Evolutionary conservation across 2,888 invertebrate species (phyloP), one percentile per base, ranked within the genome.

Genomic region (Cheilosia impressa): DNA sequence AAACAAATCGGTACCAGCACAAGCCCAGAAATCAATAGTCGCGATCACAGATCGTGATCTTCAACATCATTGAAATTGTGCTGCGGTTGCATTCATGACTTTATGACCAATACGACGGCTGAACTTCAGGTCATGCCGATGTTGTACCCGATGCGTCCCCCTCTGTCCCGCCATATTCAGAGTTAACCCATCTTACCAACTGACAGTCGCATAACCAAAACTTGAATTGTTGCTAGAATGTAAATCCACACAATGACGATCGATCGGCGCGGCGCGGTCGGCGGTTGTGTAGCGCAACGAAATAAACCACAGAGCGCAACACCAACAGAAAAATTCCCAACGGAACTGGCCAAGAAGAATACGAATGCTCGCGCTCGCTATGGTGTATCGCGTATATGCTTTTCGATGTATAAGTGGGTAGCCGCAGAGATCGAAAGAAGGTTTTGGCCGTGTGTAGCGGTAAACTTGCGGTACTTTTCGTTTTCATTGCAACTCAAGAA

Each of bases 401-500:
- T 3, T 47, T 27, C 34, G 4, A 13, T 38, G 45, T 57, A 43
- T 65, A 41, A 19, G 38, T 77, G 62, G 38, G 22, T 45, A 77
- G 76, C 43, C 68, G 43, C 34, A 60, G 52, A 84, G 69, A 82
- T 84, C 73, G 75, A 87, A 85, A 62, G 53, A 85, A 75, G 75
- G 75, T 73, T 79, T 45, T 83, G 77, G 71, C 88, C 88, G 88
- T 81, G 89, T 88, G 90, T 91, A 92, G 92, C 92, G 92, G 92
- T 92, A 92, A 91, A 90, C 90, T 92, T 92, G 91, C 92, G 92
- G 92, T 92, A 92, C 92, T 92, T 92, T 92, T 92, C 92, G 91
- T 91, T 92, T 92, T 92, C 92, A 92, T 92, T 92, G 92, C 92
- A 92, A 90, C 91, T 91, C 89, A 89, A 83, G 90, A 92, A 91